Conservation (phyloP, 1,140 invertebrate species). For the Pentalonia nigronervosa region DNA sequence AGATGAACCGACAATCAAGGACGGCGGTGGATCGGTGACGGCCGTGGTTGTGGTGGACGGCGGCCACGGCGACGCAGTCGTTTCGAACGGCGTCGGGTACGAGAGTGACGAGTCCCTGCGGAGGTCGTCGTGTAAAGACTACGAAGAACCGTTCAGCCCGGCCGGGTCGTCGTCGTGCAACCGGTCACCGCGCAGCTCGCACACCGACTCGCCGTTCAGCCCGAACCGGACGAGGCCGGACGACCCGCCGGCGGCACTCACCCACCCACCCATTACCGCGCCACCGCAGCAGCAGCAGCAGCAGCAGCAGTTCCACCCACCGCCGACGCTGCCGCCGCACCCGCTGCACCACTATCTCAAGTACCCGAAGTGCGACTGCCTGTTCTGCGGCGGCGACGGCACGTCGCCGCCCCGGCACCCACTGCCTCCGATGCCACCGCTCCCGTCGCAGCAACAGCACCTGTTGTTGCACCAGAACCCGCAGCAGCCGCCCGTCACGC, state of each 20-base stretch:
- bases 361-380: slow-evolving; percentile 66
- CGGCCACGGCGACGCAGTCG: too few relatives aligned
- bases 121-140: slow-evolving; percentile 63
- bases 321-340: background rate
- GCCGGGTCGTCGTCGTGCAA: slow-evolving; percentile 67
- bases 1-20: slow-evolving; percentile 57
- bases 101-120: slow-evolving; percentile 64
- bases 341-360: slow-evolving; percentile 62
- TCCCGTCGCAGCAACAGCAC: slow-evolving; percentile 67
- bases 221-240: slow-evolving; percentile 66
- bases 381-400: slow-evolving; percentile 60
- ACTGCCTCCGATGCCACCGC: slow-evolving; percentile 67
- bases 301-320: slow-evolving; percentile 28
- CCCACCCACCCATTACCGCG: background rate
- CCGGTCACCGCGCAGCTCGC: slow-evolving; percentile 67
- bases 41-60: background rate
- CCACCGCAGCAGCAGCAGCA: slow-evolving; percentile 33
- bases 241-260: slow-evolving; percentile 62
- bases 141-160: slow-evolving; percentile 69
- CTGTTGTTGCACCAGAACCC: background rate
- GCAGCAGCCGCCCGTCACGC: slow-evolving; percentile 68
- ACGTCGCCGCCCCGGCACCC: slow-evolving; percentile 65
- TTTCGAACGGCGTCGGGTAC: slow-evolving; percentile 62
- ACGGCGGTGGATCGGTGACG: slow-evolving; percentile 33
- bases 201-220: slow-evolving; percentile 68